phyloP scores from a whole-genome alignment of 2,113 vertebrate genomes.

The Neolamprologus hecqui region DNA sequence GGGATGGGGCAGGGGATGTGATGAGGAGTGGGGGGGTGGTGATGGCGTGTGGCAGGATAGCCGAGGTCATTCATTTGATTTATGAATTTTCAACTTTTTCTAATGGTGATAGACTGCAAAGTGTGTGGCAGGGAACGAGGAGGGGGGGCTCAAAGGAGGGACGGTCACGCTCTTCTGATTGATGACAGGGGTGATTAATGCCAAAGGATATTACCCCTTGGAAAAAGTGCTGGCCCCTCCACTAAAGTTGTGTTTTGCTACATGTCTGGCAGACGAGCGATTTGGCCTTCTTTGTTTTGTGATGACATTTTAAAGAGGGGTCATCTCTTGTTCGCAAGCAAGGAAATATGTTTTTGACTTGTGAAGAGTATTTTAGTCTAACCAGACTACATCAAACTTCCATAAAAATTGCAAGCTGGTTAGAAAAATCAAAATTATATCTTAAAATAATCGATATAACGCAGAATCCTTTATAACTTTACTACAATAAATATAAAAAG shows the following conservation, averaged over 20 bases:
- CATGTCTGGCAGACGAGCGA: conserved; percentile 62
- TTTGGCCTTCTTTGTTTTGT: conserved; percentile 61
- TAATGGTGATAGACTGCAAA: conserved; percentile 2
- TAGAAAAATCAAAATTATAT: neutral
- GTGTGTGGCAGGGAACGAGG: neutral
- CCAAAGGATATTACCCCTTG: conserved; percentile 57
- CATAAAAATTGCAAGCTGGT: neutral
- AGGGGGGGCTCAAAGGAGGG: conserved; percentile 7
- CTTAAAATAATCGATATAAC: neutral
- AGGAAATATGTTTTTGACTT: conserved; percentile 38
- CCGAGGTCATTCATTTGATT: conserved; percentile 56
- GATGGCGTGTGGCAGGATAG: conserved; percentile 58
- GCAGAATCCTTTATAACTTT: neutral
- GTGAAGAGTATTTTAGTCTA: conserved; percentile 2
- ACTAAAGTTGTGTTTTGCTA: conserved; percentile 66
- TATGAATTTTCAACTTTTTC: conserved; percentile 53
- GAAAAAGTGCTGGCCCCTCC: conserved; percentile 43
- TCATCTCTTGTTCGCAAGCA: conserved; percentile 31
- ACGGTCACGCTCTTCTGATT: conserved; percentile 51
- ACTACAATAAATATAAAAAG: neutral
- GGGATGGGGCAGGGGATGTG: neutral
- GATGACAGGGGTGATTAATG: conserved; percentile 61
- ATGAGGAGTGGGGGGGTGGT: neutral
- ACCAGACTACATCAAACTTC: neutral
- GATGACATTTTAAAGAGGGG: conserved; percentile 36